These are phyloP conservation scores for Cossypha dichroa DNA, from an alignment of 2,797 vertebrate genomes.

Conservation along the genomic window DNA sequence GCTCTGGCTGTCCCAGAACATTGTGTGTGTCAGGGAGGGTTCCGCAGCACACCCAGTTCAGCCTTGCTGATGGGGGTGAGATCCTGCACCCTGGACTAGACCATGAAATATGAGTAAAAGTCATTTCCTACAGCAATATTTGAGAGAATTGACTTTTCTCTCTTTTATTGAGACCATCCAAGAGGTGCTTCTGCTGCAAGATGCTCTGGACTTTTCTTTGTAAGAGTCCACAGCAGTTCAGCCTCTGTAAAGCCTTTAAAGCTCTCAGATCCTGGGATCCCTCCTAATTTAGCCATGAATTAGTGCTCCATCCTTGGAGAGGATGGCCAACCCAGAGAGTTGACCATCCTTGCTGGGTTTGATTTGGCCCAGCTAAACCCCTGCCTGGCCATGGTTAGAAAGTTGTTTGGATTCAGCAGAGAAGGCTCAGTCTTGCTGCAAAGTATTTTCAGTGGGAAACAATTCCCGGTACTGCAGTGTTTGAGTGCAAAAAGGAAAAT, in stretches of 20 bases:
- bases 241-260: not conserved
- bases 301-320: not conserved
- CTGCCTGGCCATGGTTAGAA: not conserved
- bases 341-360: not conserved
- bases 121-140: not conserved
- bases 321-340: fast-evolving
- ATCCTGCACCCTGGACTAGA: not conserved
- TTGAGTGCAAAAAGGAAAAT: not conserved
- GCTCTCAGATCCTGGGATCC: not conserved
- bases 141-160: not conserved
- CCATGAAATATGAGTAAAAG: not conserved
- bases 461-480: not conserved
- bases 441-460: not conserved
- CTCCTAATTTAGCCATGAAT: not conserved
- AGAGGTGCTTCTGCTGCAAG: not conserved
- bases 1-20: not conserved
- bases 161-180: not conserved
- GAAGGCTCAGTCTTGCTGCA: not conserved
- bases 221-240: not conserved
- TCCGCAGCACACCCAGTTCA: not conserved
- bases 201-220: not conserved
- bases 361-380: not conserved
- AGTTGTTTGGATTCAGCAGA: not conserved
- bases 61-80: not conserved
- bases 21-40: not conserved